These are phyloP conservation scores for Caracal caracal DNA, from an alignment of 2,113 vertebrate species.

Conservation along the genomic window DNA sequence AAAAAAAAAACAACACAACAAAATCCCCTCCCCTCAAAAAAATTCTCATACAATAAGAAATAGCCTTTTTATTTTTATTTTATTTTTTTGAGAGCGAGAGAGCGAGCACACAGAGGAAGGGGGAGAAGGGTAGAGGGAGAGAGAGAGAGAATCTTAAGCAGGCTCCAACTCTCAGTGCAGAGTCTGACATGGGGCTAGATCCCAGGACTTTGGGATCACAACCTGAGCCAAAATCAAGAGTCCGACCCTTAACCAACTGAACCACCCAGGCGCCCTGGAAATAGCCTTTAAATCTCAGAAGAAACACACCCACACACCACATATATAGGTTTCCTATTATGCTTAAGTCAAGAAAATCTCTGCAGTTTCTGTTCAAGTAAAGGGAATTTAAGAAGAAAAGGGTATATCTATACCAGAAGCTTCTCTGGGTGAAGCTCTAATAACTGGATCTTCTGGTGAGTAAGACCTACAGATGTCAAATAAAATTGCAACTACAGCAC, in stretches of 20 bases:
- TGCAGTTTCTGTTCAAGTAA: neutral
- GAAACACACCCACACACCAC: neutral
- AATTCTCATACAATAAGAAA: neutral
- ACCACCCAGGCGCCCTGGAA: neutral
- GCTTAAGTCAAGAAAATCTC: constrained; percentile 14
- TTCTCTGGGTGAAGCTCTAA: neutral
- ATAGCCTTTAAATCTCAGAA: constrained; percentile 28
- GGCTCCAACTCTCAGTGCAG: too few species aligned
- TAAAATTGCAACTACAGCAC: constrained; percentile 26
- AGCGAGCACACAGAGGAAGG: too few species aligned
- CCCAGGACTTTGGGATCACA: too few species aligned
- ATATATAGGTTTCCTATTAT: neutral
- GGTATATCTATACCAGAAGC: neutral
- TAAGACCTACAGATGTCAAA: constrained; percentile 4
- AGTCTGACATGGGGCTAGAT: too few species aligned
- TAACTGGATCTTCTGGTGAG: neutral
- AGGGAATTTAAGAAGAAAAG: constrained; percentile 27
- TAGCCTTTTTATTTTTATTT: too few species aligned
- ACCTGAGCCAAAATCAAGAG: too few species aligned
- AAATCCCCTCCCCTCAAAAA: neutral
- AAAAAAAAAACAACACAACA: neutral
- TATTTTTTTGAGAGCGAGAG: too few species aligned
- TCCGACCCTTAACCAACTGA: too few species aligned
- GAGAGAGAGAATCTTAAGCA: too few species aligned
- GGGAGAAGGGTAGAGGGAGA: too few species aligned